Percentiles rank a stretch among this genome's conserved stretches.
Conservation (phyloP, 2,888 invertebrate species). For the Apodemia zela region DNA sequence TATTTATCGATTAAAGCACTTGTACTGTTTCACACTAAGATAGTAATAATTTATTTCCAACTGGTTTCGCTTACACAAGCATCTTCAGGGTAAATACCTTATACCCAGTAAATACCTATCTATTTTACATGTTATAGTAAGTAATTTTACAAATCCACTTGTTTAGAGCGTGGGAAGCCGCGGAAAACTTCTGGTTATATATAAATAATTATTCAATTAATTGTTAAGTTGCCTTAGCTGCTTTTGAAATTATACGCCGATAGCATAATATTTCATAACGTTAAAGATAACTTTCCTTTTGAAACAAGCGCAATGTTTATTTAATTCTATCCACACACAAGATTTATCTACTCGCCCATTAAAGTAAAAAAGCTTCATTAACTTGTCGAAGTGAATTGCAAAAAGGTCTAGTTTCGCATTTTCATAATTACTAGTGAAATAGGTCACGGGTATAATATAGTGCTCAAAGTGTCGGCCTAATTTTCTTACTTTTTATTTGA, state of each 20-base stretch:
- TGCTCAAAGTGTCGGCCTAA: slow-evolving; percentile 32
- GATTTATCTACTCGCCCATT: slow-evolving; percentile 15
- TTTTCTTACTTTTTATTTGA: slow-evolving; percentile 24
- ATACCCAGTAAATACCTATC: too few species aligned
- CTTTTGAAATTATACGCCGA: too few species aligned
- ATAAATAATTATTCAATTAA: background rate
- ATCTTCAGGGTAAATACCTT: too few species aligned
- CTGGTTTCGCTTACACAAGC: too few species aligned
- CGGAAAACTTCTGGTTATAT: too few species aligned
- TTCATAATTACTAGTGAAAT: slow-evolving; percentile 38
- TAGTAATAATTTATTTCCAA: too few species aligned
- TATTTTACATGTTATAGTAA: too few species aligned
- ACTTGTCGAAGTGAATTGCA: slow-evolving; percentile 32
- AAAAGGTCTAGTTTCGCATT: slow-evolving; percentile 36
- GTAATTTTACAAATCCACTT: too few species aligned
- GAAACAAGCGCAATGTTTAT: background rate
- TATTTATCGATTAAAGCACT: too few species aligned
- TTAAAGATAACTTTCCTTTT: background rate
- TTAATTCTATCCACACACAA: background rate
- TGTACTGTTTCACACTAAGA: too few species aligned
- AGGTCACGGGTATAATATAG: slow-evolving; percentile 36
- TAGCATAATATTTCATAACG: background rate
- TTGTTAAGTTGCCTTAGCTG: background rate
- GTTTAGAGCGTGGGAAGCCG: too few species aligned
- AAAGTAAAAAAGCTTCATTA: slow-evolving; percentile 21